phyloP scores from a whole-genome alignment of 2,797 vertebrate species.

The Ptychobarbus kaznakovi region DNA sequence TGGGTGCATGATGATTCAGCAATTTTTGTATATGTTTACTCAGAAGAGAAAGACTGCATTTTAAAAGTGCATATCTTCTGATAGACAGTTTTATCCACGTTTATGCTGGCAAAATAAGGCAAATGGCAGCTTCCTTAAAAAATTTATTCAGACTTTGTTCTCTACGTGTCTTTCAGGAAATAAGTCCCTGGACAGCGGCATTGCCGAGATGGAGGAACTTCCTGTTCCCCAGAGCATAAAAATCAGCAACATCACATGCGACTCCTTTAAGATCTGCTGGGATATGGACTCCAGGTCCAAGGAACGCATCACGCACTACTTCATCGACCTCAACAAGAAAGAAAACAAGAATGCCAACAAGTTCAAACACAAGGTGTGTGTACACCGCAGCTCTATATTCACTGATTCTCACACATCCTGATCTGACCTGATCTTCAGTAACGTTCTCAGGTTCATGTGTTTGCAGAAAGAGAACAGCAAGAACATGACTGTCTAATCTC shows the following conservation, averaged over 20 bases:
- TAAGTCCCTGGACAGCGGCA: slow-evolving; percentile 95
- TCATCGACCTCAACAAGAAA: slow-evolving; percentile 99
- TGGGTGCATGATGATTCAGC: not conserved
- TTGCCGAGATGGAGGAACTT: slow-evolving; percentile 96
- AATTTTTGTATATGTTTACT: not conserved
- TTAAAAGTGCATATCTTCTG: not conserved
- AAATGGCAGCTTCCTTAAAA: not conserved
- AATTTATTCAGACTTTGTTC: slow-evolving; percentile 2
- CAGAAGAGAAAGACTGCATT: not conserved
- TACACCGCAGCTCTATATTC: not conserved
- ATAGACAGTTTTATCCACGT: not conserved
- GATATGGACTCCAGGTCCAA: slow-evolving; percentile 95
- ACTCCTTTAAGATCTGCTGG: slow-evolving; percentile 99
- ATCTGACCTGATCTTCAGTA: not conserved
- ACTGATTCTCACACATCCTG: not conserved
- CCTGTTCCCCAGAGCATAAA: slow-evolving; percentile 97
- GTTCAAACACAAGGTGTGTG: slow-evolving; percentile 97
- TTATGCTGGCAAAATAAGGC: not conserved
- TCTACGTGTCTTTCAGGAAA: slow-evolving; percentile 73
- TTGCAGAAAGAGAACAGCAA: not conserved
- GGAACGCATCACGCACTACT: slow-evolving; percentile 98
- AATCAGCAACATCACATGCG: slow-evolving; percentile 99
- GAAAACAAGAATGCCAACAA: slow-evolving; percentile 99
- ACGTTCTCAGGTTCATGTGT: not conserved
- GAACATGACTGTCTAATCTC: not conserved